Evolutionary conservation across 2,797 vertebrate species (phyloP).

Genomic region (Benthosema pterotum): DNA sequence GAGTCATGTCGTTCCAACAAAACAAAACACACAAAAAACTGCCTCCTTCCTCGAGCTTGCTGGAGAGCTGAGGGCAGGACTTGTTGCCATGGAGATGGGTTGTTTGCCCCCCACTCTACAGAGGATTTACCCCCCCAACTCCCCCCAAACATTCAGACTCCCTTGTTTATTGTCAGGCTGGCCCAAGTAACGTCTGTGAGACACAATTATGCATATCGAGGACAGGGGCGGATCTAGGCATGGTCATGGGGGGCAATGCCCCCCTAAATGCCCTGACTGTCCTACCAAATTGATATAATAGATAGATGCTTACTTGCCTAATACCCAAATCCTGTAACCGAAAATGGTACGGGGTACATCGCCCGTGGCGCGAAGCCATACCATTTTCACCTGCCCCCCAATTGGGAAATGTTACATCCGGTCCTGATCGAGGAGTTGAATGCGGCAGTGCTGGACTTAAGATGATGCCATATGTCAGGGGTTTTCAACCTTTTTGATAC

Average conservation of each 20-base stretch:
- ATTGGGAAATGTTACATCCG: too few relatives aligned
- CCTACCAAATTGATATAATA: too few relatives aligned
- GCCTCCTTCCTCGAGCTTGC: constrained; percentile 71
- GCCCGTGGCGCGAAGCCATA: too few relatives aligned
- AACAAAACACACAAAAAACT: constrained; percentile 72
- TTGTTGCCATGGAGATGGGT: constrained; percentile 87
- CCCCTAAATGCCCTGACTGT: too few relatives aligned
- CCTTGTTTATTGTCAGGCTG: constrained; percentile 69
- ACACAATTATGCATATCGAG: constrained; percentile 62
- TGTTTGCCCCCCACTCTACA: constrained; percentile 71
- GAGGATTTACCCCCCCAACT: constrained; percentile 47
- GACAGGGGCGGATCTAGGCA: too few relatives aligned
- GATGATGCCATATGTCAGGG: constrained; percentile 12
- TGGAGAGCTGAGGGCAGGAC: constrained; percentile 80
- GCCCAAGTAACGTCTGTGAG: constrained; percentile 38
- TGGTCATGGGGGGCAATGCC: too few relatives aligned
- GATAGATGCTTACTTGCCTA: too few relatives aligned
- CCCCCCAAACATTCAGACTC: constrained; percentile 58
- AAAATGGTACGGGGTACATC: too few relatives aligned
- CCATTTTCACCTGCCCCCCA: too few relatives aligned
- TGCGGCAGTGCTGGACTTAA: constrained; percentile 35
- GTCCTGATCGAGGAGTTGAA: constrained; percentile 48
- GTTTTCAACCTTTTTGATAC: too few relatives aligned
- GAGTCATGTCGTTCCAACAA: constrained; percentile 85
- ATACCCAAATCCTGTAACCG: too few relatives aligned